These are phyloP conservation scores for Podarcis raffonei DNA, from an alignment of 2,113 vertebrate genomes.

Conservation along the genomic window DNA sequence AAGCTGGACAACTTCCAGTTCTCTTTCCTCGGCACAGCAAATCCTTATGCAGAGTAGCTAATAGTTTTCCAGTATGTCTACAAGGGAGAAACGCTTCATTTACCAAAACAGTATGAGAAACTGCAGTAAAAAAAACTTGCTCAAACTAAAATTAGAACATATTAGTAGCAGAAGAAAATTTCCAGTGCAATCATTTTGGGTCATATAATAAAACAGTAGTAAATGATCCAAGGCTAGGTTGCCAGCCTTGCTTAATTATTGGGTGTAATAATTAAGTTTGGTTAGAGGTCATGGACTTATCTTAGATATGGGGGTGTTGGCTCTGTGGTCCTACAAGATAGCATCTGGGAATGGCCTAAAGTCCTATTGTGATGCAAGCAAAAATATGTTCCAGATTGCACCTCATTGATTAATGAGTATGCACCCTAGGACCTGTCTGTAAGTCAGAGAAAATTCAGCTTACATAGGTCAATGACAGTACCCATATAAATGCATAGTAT, in stretches of 20 bases:
- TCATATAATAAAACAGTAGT: slow-evolving; percentile 34
- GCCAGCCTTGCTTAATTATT: slow-evolving; percentile 17
- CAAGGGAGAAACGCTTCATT: slow-evolving; percentile 40
- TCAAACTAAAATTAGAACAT: slow-evolving; percentile 52
- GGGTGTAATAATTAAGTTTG: slow-evolving; percentile 18
- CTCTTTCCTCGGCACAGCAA: slow-evolving; percentile 22
- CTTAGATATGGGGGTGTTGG: slow-evolving; percentile 4
- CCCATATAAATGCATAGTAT: background rate
- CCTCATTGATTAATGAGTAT: slow-evolving; percentile 31
- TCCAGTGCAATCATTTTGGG: slow-evolving; percentile 28
- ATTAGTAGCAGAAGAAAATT: slow-evolving; percentile 32
- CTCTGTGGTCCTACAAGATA: slow-evolving; percentile 7
- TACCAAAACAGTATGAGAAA: slow-evolving; percentile 42
- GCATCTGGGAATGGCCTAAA: background rate
- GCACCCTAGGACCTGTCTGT: background rate
- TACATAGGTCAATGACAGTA: background rate
- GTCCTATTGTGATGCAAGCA: slow-evolving; percentile 18
- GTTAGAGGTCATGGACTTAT: background rate
- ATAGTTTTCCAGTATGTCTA: slow-evolving; percentile 23
- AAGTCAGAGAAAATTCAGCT: background rate
- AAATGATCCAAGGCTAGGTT: slow-evolving; percentile 3
- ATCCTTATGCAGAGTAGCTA: slow-evolving; percentile 39
- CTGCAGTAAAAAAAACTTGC: slow-evolving; percentile 3
- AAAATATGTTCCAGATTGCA: slow-evolving; percentile 18
- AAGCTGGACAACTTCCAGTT: slow-evolving; percentile 30